Percentiles rank a stretch among this genome's conserved stretches.
phyloP scores from a whole-genome alignment of 2,888 invertebrate species.

The Thumatha senex region DNA sequence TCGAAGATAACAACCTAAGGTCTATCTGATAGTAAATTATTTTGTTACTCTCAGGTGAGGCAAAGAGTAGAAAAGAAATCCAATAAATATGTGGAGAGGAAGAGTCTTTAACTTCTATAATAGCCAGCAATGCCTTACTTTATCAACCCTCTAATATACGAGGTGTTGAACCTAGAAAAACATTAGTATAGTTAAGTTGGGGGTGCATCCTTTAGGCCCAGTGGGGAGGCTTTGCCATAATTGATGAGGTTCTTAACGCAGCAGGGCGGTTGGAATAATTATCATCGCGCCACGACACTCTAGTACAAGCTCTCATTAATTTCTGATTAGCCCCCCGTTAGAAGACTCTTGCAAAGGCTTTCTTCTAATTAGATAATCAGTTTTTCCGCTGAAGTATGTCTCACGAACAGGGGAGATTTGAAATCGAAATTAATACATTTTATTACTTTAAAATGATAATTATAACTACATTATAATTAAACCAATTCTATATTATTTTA shows the following conservation, averaged over 20 bases:
- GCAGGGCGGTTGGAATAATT: conserved; percentile 72
- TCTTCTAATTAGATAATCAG: conserved; percentile 79
- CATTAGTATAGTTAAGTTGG: conserved; percentile 33
- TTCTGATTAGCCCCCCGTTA: conserved; percentile 79
- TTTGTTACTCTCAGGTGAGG: too few species aligned
- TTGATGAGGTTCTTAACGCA: conserved; percentile 82
- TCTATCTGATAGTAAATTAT: too few species aligned
- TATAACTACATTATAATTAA: too few species aligned
- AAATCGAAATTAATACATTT: conserved; percentile 1
- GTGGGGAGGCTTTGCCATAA: conserved; percentile 73
- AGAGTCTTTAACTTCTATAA: too few species aligned
- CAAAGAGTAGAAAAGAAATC: too few species aligned
- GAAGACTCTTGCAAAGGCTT: conserved; percentile 65
- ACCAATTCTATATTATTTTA: too few species aligned
- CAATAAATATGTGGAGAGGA: too few species aligned
- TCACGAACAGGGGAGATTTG: conserved; percentile 31
- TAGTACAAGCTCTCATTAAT: conserved; percentile 79
- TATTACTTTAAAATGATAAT: too few species aligned
- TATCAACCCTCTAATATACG: background rate
- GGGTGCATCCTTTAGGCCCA: conserved; percentile 48
- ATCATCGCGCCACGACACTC: conserved; percentile 75
- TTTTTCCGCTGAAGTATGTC: conserved; percentile 62
- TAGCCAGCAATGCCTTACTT: background rate
- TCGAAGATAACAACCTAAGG: too few species aligned
- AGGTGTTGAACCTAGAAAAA: conserved; percentile 16